Base-by-base conservation (phyloP, 2,113 vertebrate species). In the Tinamus guttatus region DNA sequence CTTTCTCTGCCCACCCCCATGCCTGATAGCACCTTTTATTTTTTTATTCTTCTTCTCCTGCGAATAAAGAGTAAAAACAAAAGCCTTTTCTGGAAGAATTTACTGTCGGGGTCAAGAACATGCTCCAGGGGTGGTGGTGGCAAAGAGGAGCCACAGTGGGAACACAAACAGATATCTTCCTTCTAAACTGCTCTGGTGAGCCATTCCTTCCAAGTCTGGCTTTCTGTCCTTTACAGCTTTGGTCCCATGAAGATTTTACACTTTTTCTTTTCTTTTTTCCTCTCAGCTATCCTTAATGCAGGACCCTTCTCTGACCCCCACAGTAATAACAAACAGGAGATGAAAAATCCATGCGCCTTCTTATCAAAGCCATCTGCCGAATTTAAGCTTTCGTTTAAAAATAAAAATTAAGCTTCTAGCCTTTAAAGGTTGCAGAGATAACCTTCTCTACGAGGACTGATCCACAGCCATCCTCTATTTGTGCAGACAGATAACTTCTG, bases 311-410 rank as follows among this genome's bases (percentile, higher is more conserved):
- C 41, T 0, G 41, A 96, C 95, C 95, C 95, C 94, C 91, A 51
- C 34, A 95, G 90, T 91, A 96, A 96, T 96, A 97, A 97, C 91
- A 97, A 97, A 95, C 88, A 85, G 87, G 81, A 97, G 96, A 97
- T 81, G 93, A 97, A 94, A 96, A 96, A 87, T 91, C 94, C 81
- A 82, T 71, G 30, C 32, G 76, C 76, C 2, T 58, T 74, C 68
- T 95, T 97, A 95, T 96, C 93, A 95, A 93, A 97, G 91, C 88
- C 91, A 94, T 95, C 97, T 96, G 96, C 36, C 86, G 95, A 96
- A 95, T 92, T 86, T 82, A 92, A 93, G 89, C 90, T 96, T 97
- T 92, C 93, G 86, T 94, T 96, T 93, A 88, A 90, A 94, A 95
- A 93, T 85, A 96, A 94, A 95, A 97, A 97, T 86, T 93, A 93